Evolutionary conservation across 1,140 invertebrate species (phyloP).

Genomic region (Monomorium pharaonis): DNA sequence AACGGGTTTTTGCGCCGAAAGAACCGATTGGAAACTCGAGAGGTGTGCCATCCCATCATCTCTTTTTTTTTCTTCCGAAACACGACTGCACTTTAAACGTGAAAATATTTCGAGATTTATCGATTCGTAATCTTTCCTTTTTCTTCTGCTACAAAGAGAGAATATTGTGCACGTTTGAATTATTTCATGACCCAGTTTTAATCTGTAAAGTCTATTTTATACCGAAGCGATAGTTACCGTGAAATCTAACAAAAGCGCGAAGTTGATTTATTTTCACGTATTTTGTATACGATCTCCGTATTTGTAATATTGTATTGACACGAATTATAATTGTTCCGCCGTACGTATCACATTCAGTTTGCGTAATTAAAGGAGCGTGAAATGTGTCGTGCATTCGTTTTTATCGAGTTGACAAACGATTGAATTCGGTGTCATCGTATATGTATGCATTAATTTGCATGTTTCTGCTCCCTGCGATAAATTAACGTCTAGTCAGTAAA

Average conservation of each 20-base stretch:
- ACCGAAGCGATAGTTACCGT: background rate
- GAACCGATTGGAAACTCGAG: background rate
- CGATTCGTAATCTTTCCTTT: constrained; percentile 6
- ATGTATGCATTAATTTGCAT: background rate
- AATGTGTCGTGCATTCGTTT: background rate
- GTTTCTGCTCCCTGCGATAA: background rate
- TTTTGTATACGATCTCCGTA: background rate
- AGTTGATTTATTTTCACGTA: constrained; percentile 14
- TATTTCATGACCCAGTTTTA: constrained; percentile 32
- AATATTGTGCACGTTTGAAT: background rate
- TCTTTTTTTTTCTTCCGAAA: background rate
- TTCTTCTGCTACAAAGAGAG: background rate
- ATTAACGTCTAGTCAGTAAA: constrained; percentile 27
- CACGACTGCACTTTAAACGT: background rate
- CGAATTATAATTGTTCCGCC: background rate
- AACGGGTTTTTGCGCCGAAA: background rate
- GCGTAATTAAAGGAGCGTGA: constrained; percentile 11
- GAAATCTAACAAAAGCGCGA: background rate
- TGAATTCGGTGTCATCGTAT: constrained; percentile 6
- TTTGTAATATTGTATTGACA: background rate
- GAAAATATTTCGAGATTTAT: constrained; percentile 12
- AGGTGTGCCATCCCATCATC: background rate
- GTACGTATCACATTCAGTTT: background rate
- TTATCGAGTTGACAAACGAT: constrained; percentile 28
- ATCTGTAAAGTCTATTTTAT: background rate